Percentiles rank a stretch among this genome's conserved stretches.
phyloP scores from a whole-genome alignment of 1,140 invertebrate species.

The Nymphalis io region DNA sequence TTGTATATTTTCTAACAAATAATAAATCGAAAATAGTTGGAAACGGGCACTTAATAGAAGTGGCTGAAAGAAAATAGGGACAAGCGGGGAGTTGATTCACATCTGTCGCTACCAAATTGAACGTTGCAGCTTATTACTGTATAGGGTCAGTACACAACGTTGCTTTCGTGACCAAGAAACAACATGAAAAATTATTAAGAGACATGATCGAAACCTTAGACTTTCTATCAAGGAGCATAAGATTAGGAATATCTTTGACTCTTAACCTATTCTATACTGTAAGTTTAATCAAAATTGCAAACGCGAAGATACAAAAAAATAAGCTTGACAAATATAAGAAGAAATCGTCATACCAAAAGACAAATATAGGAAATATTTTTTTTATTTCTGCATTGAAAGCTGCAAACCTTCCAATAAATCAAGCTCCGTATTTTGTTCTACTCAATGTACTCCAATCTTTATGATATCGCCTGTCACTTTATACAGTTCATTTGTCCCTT shows the following conservation, averaged over 20 bases:
- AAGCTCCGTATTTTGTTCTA: not conserved
- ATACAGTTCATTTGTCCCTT: conserved; percentile 36
- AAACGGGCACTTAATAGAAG: conserved; percentile 16
- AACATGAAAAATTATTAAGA: not conserved
- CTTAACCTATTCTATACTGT: too few relatives aligned
- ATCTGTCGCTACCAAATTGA: conserved; percentile 33
- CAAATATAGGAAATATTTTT: not conserved
- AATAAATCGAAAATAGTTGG: not conserved
- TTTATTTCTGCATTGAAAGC: not conserved
- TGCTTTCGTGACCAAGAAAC: not conserved
- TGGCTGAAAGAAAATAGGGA: conserved; percentile 8
- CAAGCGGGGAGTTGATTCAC: conserved; percentile 12
- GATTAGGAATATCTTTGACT: too few relatives aligned
- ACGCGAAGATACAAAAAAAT: too few relatives aligned
- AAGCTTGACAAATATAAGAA: too few relatives aligned
- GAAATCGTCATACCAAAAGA: not conserved
- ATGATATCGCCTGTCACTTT: conserved; percentile 15
- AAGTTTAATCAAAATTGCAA: too few relatives aligned
- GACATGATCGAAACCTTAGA: too few relatives aligned
- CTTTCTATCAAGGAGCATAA: too few relatives aligned
- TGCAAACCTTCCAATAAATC: not conserved
- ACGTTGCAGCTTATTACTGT: conserved; percentile 27
- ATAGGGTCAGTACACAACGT: conserved; percentile 15
- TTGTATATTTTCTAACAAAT: not conserved
- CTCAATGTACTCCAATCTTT: conserved; percentile 20